A percentile compares a stretch with the other conserved stretches of the same genome.
These are phyloP conservation scores for Chrysopa pallens DNA, from an alignment of 1,140 invertebrate genomes.

Conservation along the genomic window DNA sequence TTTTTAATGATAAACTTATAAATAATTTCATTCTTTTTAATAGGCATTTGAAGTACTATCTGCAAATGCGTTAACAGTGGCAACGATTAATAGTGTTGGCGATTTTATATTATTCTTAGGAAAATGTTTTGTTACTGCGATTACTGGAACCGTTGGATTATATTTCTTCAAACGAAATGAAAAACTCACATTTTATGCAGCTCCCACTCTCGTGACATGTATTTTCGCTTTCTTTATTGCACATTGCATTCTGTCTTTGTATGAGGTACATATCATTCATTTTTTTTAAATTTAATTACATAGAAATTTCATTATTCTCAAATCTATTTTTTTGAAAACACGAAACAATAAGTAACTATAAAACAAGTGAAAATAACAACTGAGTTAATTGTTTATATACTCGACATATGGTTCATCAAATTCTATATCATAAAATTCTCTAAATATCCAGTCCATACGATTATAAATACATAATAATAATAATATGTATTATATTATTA, in stretches of 20 bases:
- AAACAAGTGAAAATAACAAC: too few species aligned
- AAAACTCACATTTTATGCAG: conserved; percentile 61
- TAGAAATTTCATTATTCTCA: too few species aligned
- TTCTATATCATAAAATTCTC: too few species aligned
- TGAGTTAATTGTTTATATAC: too few species aligned
- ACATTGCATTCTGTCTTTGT: conserved; percentile 81
- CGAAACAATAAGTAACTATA: too few species aligned
- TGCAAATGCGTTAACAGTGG: conserved; percentile 70
- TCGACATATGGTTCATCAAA: too few species aligned
- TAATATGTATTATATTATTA: too few species aligned
- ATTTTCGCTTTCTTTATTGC: conserved; percentile 85
- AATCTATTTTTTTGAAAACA: too few species aligned
- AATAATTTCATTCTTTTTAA: conserved; percentile 11
- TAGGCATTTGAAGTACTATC: conserved; percentile 72
- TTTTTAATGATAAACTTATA: conserved; percentile 1
- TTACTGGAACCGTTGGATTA: conserved; percentile 52
- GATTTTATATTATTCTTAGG: conserved; percentile 88
- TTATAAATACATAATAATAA: too few species aligned
- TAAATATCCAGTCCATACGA: too few species aligned
- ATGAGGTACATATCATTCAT: conserved; percentile 49
- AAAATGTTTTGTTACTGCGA: conserved; percentile 72
- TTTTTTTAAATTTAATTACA: too few species aligned
- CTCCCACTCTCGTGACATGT: conserved; percentile 71
- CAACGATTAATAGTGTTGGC: conserved; percentile 83
- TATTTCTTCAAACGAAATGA: conserved; percentile 54